phyloP scores from a whole-genome alignment of 1,140 invertebrate species.

The Potamilus streckersoni region DNA sequence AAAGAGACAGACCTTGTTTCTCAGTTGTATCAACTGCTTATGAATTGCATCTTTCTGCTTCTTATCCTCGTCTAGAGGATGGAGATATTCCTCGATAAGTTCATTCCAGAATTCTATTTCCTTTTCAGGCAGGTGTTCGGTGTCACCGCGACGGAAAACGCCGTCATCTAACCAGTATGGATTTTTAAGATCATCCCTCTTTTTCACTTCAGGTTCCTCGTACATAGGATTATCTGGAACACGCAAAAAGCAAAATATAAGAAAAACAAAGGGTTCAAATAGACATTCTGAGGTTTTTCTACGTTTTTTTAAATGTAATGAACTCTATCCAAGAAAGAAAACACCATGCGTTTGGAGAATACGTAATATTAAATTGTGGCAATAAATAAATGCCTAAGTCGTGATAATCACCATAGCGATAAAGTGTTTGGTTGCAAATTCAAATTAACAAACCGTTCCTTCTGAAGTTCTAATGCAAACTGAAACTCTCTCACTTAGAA shows the following conservation, averaged over 20 bases:
- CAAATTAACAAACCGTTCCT: too few species aligned
- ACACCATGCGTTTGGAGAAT: too few species aligned
- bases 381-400: too few species aligned
- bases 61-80: conserved; percentile 53
- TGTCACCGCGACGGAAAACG: conserved; percentile 33
- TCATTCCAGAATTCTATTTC: conserved; percentile 57
- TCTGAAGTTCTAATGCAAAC: too few species aligned
- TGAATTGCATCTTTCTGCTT: conserved; percentile 68
- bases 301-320: too few species aligned
- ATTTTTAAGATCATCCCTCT: conserved; percentile 80
- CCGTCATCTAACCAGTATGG: conserved; percentile 96
- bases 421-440: too few species aligned
- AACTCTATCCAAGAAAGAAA: too few species aligned
- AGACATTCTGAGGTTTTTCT: not conserved
- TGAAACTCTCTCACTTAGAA: too few species aligned
- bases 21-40: conserved; percentile 88
- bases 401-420: too few species aligned
- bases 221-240: conserved; percentile 46
- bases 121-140: conserved; percentile 74
- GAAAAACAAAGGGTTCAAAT: not conserved
- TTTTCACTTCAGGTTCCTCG: conserved; percentile 27
- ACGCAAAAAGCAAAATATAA: not conserved
- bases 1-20: conserved; percentile 80
- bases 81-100: conserved; percentile 56
- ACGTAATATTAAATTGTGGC: too few species aligned